Evolutionary conservation across 2,888 invertebrate species (phyloP).

Genomic region (Caenorhabditis parvicauda): DNA sequence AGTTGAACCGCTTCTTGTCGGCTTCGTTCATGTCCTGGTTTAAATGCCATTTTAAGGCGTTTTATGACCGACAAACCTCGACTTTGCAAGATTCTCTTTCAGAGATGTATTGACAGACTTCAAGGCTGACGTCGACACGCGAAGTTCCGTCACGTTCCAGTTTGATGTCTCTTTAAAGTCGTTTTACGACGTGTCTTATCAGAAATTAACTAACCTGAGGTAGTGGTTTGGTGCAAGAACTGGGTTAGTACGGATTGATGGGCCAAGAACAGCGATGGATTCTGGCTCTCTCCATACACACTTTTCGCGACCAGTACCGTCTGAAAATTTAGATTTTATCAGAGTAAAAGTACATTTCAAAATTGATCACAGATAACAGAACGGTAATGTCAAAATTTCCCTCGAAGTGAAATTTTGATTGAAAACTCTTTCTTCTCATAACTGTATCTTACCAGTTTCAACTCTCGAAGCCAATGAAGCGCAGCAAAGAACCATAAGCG

Average conservation of each 20-base stretch:
- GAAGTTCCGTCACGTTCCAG: slow-evolving; percentile 42
- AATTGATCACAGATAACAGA: no score
- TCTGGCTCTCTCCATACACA: slow-evolving; percentile 48
- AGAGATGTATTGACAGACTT: slow-evolving; percentile 45
- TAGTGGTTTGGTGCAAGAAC: slow-evolving; percentile 49
- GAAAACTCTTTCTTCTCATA: not conserved
- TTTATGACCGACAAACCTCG: slow-evolving; percentile 17
- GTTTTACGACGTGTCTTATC: not conserved
- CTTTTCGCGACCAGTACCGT: slow-evolving; percentile 36
- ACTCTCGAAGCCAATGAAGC: slow-evolving; percentile 55
- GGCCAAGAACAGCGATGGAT: slow-evolving; percentile 44
- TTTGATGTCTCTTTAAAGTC: slow-evolving; percentile 29
- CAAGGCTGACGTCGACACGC: slow-evolving; percentile 40
- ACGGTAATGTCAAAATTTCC: slow-evolving; percentile 8
- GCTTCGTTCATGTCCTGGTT: slow-evolving; percentile 42
- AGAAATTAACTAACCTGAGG: slow-evolving; percentile 24
- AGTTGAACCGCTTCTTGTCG: slow-evolving; percentile 31
- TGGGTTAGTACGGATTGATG: slow-evolving; percentile 47
- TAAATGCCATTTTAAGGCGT: not conserved
- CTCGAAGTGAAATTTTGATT: not conserved
- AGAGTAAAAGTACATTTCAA: no score
- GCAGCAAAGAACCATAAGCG: slow-evolving; percentile 56
- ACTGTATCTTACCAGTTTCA: slow-evolving; percentile 30
- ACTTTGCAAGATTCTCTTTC: slow-evolving; percentile 43
- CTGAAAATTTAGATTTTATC: slow-evolving; percentile 14